Evolutionary conservation across 2,888 invertebrate genomes (phyloP).

Genomic region (Eumacrocentrus americanus): DNA sequence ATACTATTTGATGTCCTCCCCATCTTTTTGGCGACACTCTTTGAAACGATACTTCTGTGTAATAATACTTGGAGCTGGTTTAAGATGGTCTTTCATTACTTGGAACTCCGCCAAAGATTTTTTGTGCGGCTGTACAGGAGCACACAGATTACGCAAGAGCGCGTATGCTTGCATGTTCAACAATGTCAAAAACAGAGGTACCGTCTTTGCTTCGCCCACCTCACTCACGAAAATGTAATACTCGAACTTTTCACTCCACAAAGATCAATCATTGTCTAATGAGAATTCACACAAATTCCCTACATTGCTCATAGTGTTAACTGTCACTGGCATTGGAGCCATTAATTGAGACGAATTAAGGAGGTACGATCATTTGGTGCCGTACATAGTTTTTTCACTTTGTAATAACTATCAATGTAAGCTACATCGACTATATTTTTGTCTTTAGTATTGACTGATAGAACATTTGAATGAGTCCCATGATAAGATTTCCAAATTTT

Average conservation of each 20-base stretch:
- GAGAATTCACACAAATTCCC: background rate
- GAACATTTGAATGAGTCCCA: too few relatives aligned
- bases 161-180: conserved; percentile 25
- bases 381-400: too few relatives aligned
- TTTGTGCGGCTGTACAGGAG: conserved; percentile 22
- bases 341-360: too few relatives aligned
- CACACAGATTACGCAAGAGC: conserved; percentile 31
- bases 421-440: too few relatives aligned
- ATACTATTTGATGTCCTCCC: conserved; percentile 25
- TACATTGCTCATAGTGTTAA: background rate
- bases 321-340: too few relatives aligned
- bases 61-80: conserved; percentile 32
- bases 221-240: background rate
- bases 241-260: background rate
- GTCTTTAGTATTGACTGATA: too few relatives aligned
- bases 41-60: conserved; percentile 33
- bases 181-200: conserved; percentile 25
- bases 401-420: too few relatives aligned
- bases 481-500: too few relatives aligned
- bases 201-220: background rate
- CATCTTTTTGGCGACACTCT: conserved; percentile 29
- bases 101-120: conserved; percentile 28
- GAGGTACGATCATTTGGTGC: too few relatives aligned
- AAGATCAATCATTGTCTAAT: background rate
- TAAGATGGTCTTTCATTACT: conserved; percentile 31